Base-by-base conservation (phyloP, 2,113 vertebrate genomes). In the Prunella himalayana region DNA sequence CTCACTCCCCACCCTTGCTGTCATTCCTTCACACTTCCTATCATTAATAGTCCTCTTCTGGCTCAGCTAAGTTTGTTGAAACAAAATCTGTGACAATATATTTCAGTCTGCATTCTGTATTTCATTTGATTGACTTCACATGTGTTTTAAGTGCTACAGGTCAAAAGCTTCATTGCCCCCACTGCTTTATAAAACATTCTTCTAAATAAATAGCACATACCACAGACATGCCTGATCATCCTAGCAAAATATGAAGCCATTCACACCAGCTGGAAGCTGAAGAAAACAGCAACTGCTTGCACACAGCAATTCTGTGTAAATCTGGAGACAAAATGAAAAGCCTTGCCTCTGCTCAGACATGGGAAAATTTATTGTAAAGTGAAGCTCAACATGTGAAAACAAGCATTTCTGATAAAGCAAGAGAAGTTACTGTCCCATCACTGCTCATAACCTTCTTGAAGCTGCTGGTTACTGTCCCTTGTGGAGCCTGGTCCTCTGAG, bases 161-260 rank as follows among this genome's bases (percentile, higher is more conserved):
- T 89, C 88, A 89, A 91, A 76, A 94, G 27, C 24, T 80, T 79
- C 70, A 69, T 53, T 76, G 37, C 37, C 45, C 61, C 66, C 20
- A 19, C 61, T 92, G 81, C 37, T 92, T 53, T 79, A 54, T 54
- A 25, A 82, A 83, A 8, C 47, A 64, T 69, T 85, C 28, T 75
- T 71, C 65, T 76, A 89, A 89, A 89, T 79, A 92, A 95, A 89
- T 17, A 94, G 25, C 31, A 89, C 75, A 88, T 94, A 80, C 66
- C 54, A 56, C 24, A 63, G 70, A 65, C 68, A 49, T 45, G 44
- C 35, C 64, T 66, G 68, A 27, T 49, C 2, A 0, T 56, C 41
- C 49, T 42, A 90, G n/a, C 49, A 87, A 85, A 94, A 90, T 22
- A 69, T 3, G 10, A 95, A 76, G 41, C 13, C 61, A 84, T 33